Base-by-base conservation (phyloP, 2,113 vertebrate genomes). In the Proteles cristata region DNA sequence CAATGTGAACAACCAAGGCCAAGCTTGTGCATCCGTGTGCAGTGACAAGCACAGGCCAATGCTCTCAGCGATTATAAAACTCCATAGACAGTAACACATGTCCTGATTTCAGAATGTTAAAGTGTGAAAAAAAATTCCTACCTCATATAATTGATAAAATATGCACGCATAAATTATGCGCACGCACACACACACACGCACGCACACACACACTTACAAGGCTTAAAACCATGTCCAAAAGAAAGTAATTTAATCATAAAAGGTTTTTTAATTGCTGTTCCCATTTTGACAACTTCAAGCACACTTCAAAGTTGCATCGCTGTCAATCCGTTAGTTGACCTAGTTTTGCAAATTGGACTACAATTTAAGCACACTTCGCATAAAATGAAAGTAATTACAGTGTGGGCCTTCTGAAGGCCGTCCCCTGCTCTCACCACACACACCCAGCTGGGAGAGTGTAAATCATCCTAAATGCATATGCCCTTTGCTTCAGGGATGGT, bases 361-460 rank as follows among this genome's bases (percentile, higher is more conserved):
- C 53, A 63, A 23, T 33, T 35, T 14, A 96, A 97, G 79, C 53
- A 80, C 50, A 71, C 45, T 87, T 97, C 28, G 45, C 71, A 50
- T 39, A 89, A 0, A 19, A 94, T 79, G n/a, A 66, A 98, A 96
- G 96, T 81, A 82, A 96, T 98, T 98, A 77, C 25, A 23, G 0
- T 14, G 71, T 81, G 71, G 68, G 53, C 76, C 0, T 81, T 66
- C 91, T 93, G 94, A 95, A 94, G 89, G 94, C 15, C 83, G 85
- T 31, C 74, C 68, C 65, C 74, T 81, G 39, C 87, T 43, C 68
- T 77, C 50, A 9, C 17, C 94, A 17, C 71, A 39, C 23, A 74
- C 71, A 11, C 77, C 86, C 28, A 77, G 28, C 1, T 12, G 35
- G 50, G 61, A 35, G 2, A 69, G 58, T 23, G 45, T 14, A 5